These are phyloP conservation scores for Antheraea yamamai DNA, from an alignment of 2,888 invertebrate species.

Conservation along the genomic window DNA sequence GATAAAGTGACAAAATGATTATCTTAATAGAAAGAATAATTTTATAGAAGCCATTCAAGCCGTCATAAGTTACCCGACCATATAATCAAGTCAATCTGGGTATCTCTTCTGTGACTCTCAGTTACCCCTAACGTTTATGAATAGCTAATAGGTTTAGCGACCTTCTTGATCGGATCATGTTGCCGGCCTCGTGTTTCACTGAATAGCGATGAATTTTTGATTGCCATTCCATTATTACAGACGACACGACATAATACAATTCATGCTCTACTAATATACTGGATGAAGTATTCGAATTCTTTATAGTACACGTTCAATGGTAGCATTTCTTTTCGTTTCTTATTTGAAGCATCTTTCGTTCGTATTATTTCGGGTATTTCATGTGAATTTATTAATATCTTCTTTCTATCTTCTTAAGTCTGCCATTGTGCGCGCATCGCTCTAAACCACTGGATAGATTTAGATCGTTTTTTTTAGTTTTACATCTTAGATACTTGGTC, in stretches of 20 bases:
- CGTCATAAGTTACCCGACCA: neutral
- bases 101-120: neutral
- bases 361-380: neutral
- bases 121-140: slow-evolving; percentile 39
- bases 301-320: neutral
- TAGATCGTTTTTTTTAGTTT: too few relatives aligned
- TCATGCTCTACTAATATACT: neutral
- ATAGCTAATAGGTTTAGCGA: slow-evolving; percentile 39
- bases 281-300: neutral
- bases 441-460: too few relatives aligned
- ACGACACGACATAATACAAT: slow-evolving; percentile 12
- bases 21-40: neutral
- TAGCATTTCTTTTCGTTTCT: neutral
- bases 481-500: too few relatives aligned
- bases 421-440: too few relatives aligned
- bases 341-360: neutral
- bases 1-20: neutral
- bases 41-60: neutral
- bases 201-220: slow-evolving; percentile 51
- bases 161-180: slow-evolving; percentile 51
- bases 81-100: neutral
- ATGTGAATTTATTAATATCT: neutral
- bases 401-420: neutral
- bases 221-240: slow-evolving; percentile 25
- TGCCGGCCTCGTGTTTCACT: slow-evolving; percentile 43